These are phyloP conservation scores for Serrognathus titanus DNA, from an alignment of 2,888 invertebrate genomes.

Conservation along the genomic window DNA sequence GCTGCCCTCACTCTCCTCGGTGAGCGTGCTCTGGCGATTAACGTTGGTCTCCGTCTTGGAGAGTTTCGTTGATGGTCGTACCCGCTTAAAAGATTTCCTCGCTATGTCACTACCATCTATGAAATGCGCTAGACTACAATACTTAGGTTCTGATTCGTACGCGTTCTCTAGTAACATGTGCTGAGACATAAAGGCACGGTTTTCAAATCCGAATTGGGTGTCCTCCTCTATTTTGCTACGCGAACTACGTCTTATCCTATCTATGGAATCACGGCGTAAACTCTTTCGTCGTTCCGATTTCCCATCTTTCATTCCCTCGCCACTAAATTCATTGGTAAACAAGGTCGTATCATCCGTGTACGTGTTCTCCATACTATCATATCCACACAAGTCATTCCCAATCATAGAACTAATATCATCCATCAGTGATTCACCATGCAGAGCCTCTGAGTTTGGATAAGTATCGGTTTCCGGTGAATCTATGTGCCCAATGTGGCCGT, in stretches of 20 bases:
- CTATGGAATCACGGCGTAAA: conserved; percentile 50
- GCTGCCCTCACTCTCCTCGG: conserved; percentile 42
- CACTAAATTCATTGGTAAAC: conserved; percentile 54
- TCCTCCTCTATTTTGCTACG: conserved; percentile 51
- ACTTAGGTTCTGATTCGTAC: conserved; percentile 56
- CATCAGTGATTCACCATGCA: conserved; percentile 75
- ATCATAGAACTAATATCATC: conserved; percentile 59
- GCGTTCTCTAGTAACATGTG: conserved; percentile 38
- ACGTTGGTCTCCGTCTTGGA: conserved; percentile 49
- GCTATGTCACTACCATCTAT: conserved; percentile 82
- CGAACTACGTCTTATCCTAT: conserved; percentile 40
- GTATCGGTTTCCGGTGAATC: conserved; percentile 83
- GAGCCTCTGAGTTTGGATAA: conserved; percentile 65
- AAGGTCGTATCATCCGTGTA: conserved; percentile 70
- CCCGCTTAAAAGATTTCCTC: conserved; percentile 67
- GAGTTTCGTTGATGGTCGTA: conserved; percentile 35
- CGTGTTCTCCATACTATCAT: conserved; percentile 57
- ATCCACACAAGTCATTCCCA: conserved; percentile 60
- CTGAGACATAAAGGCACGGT: conserved; percentile 63
- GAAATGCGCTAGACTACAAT: conserved; percentile 77
- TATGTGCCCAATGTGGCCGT: conserved; percentile 69
- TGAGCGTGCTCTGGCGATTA: conserved; percentile 40
- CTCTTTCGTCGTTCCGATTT: conserved; percentile 60
- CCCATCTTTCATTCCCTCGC: conserved; percentile 45
- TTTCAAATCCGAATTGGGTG: conserved; percentile 69